phyloP scores from a whole-genome alignment of 2,113 vertebrate genomes.

The Amphiprion ocellaris region DNA sequence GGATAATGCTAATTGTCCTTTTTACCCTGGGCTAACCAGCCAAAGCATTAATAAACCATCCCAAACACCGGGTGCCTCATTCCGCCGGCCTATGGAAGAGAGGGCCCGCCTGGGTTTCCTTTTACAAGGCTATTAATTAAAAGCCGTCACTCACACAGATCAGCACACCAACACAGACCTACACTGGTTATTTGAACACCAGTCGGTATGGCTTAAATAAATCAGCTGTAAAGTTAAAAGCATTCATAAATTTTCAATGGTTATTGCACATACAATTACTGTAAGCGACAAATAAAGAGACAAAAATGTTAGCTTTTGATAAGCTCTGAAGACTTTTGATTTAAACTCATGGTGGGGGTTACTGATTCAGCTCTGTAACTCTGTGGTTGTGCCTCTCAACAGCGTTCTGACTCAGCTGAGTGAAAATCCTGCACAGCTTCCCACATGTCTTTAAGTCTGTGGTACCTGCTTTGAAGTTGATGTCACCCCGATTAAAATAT shows the following conservation, averaged over 20 bases:
- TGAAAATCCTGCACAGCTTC: slow-evolving; percentile 47
- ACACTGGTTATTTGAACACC: slow-evolving; percentile 39
- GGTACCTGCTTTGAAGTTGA: slow-evolving; percentile 71
- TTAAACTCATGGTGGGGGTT: neutral
- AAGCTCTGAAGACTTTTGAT: neutral
- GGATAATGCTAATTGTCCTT: slow-evolving; percentile 88
- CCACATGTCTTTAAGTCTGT: slow-evolving; percentile 28
- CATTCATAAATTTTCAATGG: neutral
- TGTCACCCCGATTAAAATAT: slow-evolving; percentile 64
- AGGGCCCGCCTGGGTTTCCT: slow-evolving; percentile 74
- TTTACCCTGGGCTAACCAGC: slow-evolving; percentile 84
- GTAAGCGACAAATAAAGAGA: neutral
- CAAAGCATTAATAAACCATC: slow-evolving; percentile 85
- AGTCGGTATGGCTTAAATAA: slow-evolving; percentile 31
- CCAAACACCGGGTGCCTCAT: slow-evolving; percentile 77
- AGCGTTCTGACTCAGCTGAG: slow-evolving; percentile 8
- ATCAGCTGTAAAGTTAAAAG: slow-evolving; percentile 5
- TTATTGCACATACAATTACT: neutral
- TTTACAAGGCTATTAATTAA: slow-evolving; percentile 83
- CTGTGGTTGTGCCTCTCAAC: slow-evolving; percentile 2
- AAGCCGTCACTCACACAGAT: slow-evolving; percentile 79
- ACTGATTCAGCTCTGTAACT: neutral
- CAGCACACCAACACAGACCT: slow-evolving; percentile 57
- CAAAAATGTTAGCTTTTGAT: neutral
- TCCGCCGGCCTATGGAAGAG: slow-evolving; percentile 61